Evolutionary conservation across 2,888 invertebrate species (phyloP).

Genomic region (Drosophila acutilabella): DNA sequence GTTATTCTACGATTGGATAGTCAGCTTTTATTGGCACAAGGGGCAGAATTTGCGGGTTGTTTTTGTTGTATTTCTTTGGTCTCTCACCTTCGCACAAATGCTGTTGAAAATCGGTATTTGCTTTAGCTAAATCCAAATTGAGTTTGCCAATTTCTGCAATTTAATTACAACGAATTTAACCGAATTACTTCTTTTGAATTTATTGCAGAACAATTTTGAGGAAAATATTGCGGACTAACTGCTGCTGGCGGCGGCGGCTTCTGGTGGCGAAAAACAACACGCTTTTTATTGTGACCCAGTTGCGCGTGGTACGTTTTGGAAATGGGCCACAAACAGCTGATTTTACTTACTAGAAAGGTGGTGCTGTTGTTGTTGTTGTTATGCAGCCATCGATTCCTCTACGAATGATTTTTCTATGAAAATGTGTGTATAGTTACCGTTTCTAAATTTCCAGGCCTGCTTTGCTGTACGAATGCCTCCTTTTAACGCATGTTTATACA

Average conservation of each 20-base stretch:
- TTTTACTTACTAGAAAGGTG: constrained; percentile 13
- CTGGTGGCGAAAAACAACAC: constrained; percentile 52
- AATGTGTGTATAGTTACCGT: constrained; percentile 65
- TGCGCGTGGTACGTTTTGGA: constrained; percentile 44
- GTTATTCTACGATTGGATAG: constrained; percentile 24
- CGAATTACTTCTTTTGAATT: constrained; percentile 22
- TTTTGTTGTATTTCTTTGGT: constrained; percentile 5
- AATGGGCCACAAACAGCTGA: constrained; percentile 57
- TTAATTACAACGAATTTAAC: constrained; percentile 36
- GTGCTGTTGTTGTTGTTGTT: constrained; percentile 52
- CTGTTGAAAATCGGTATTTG: constrained; percentile 80
- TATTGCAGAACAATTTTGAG: constrained; percentile 14
- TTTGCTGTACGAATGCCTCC: constrained; percentile 78
- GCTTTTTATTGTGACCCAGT: constrained; percentile 63
- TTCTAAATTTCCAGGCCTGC: constrained; percentile 81
- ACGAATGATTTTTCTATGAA: constrained; percentile 24
- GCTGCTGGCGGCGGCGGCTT: constrained; percentile 48
- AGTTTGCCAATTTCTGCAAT: constrained; percentile 79
- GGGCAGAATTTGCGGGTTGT: constrained; percentile 2
- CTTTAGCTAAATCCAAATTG: constrained; percentile 76
- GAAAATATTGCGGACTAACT: constrained; percentile 56
- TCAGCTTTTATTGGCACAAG: not conserved
- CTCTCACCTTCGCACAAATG: constrained; percentile 82
- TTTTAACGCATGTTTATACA: constrained; percentile 80
- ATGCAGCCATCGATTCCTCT: constrained; percentile 28